A percentile compares a stretch with the other conserved stretches of the same genome.
phyloP scores from a whole-genome alignment of 2,888 invertebrate species.

The Prionchulus punctatus region DNA sequence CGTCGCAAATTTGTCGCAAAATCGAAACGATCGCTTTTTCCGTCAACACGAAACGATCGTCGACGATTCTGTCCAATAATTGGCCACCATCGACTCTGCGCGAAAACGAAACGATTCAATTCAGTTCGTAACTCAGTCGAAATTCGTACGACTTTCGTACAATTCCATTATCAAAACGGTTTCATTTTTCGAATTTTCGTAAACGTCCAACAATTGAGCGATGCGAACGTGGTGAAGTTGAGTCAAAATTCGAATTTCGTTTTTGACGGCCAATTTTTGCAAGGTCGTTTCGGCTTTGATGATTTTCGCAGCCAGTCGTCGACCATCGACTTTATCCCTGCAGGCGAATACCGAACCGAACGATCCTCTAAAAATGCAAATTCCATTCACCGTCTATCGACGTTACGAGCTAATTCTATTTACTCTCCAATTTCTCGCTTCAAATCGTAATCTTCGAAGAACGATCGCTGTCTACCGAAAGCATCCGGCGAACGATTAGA shows the following conservation, averaged over 20 bases:
- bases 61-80: slow-evolving; percentile 91
- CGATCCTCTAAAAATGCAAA: slow-evolving; percentile 70
- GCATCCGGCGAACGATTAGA: too few species aligned
- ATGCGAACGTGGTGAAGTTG: slow-evolving; percentile 79
- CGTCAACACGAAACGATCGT: slow-evolving; percentile 90
- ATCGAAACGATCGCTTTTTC: slow-evolving; percentile 91
- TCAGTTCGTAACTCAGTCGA: neutral
- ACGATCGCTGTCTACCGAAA: too few species aligned
- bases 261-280: slow-evolving; percentile 72
- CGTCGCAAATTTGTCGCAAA: slow-evolving; percentile 93
- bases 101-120: neutral
- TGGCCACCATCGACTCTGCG: slow-evolving; percentile 96
- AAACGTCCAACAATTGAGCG: slow-evolving; percentile 91
- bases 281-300: too few species aligned
- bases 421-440: too few species aligned
- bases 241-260: slow-evolving; percentile 93
- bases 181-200: slow-evolving; percentile 60
- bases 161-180: slow-evolving; percentile 94
- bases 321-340: slow-evolving; percentile 59
- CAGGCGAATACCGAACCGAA: slow-evolving; percentile 91
- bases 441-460: too few species aligned
- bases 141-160: slow-evolving; percentile 52
- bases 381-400: too few species aligned
- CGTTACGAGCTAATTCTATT: too few species aligned
- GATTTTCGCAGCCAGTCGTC: slow-evolving; percentile 78